Percentiles rank a stretch among this genome's conserved stretches.
These are phyloP conservation scores for Pelodiscus sinensis DNA, from an alignment of 2,113 vertebrate genomes.

Conservation along the genomic window DNA sequence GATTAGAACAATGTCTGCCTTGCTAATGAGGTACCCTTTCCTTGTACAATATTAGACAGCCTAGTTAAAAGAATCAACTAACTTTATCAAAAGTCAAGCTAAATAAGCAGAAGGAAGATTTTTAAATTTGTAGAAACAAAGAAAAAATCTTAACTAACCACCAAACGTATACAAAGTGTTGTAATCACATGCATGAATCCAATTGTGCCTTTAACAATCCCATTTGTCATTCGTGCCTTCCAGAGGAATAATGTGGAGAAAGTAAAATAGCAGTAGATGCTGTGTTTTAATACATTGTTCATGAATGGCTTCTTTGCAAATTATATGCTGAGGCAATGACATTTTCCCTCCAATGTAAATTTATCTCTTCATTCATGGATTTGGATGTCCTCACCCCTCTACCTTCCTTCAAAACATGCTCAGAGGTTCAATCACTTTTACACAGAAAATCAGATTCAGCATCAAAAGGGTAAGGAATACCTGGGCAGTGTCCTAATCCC, in stretches of 20 bases:
- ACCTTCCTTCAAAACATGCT: not conserved
- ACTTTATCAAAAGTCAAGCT: slow-evolving; percentile 8
- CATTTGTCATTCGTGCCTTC: not conserved
- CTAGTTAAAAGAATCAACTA: slow-evolving; percentile 26
- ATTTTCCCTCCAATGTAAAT: accelerated
- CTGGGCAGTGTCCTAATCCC: accelerated
- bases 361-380: accelerated
- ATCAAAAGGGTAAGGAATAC: not conserved
- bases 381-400: not conserved
- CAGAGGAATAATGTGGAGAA: accelerated
- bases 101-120: not conserved
- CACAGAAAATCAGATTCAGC: not conserved
- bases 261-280: not conserved
- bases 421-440: accelerated
- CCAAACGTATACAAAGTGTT: not conserved
- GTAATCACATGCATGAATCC: not conserved
- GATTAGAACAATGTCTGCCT: not conserved
- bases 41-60: not conserved
- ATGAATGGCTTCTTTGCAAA: not conserved
- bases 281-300: not conserved
- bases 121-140: not conserved
- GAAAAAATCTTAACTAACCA: slow-evolving; percentile 8
- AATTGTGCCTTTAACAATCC: not conserved
- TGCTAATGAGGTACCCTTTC: not conserved
- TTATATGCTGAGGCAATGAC: accelerated